phyloP scores from a whole-genome alignment of 2,113 vertebrate species.

The Panthera tigris region DNA sequence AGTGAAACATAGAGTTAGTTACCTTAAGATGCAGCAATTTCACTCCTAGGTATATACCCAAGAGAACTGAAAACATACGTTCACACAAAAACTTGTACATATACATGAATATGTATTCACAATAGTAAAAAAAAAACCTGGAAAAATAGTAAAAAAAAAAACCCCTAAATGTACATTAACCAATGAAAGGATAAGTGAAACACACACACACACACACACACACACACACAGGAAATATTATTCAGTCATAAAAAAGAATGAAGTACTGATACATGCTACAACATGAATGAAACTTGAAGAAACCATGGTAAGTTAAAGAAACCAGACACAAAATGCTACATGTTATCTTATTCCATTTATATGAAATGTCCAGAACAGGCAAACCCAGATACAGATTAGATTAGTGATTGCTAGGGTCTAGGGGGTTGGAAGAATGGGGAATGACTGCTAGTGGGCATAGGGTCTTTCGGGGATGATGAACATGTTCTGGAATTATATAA shows the following conservation, averaged over 20 bases:
- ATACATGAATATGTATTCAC: neutral
- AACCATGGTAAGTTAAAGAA: neutral
- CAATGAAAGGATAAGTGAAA: constrained; percentile 1
- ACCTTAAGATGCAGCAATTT: neutral
- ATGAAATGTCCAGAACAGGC: neutral
- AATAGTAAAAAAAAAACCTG: neutral
- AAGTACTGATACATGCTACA: neutral
- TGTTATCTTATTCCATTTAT: neutral
- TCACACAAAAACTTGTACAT: neutral
- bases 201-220: neutral
- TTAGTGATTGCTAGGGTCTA: neutral
- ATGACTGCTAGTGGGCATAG: neutral
- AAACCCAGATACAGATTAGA: neutral
- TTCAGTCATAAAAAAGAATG: neutral
- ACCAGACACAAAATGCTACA: neutral
- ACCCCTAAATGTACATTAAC: neutral
- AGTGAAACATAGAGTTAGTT: neutral
- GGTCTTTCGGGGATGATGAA: neutral
- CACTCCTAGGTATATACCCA: neutral
- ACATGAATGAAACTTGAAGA: neutral
- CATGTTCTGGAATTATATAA: constrained; percentile 26
- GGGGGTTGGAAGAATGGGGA: neutral
- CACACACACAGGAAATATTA: neutral
- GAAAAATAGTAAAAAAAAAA: neutral
- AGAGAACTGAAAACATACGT: constrained; percentile 29